Base-by-base conservation (phyloP, 1,140 invertebrate species). In the Drosophila kurseongensis region DNA sequence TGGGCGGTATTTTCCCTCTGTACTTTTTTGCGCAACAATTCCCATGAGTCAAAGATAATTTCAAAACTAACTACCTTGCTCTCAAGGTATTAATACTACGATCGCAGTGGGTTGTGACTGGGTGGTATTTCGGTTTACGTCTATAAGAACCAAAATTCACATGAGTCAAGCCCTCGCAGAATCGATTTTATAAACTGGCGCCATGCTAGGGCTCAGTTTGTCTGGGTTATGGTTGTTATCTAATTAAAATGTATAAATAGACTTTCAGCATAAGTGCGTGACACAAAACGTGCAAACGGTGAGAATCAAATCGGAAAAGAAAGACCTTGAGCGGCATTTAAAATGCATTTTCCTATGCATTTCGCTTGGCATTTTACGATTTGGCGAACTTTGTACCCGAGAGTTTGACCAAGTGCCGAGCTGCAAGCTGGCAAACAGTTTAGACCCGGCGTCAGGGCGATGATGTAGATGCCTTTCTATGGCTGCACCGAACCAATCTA, bases 251-350 rank as follows among this genome's bases (percentile, higher is more conserved):
- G 35, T 56, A 48, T 27, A 77, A 85, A 71, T 72, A 72, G 36
- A 71, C 36, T 36, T 51, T 62, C 44, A 65, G 32, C 65, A 83
- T 80, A 80, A 75, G 42, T 71, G 71, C 58, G 50, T 71, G 48
- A 52, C 66, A 65, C 51, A 58, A 78, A 62, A 44, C 61, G 41
- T 38, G 40, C 35, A 27, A 48, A 41, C 18, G 23, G 55, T 47
- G 16, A 44, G 58, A 81, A 84, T 82, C 74, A 58, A 73, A 81
- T 73, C 54, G 42, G 47, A 60, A 55, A 32, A 23, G 14, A 55
- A 68, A 52, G 66, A 86, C 83, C 83, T 86, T 86, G 83, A 59
- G 55, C 23, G 72, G 66, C 66, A 73, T 78, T 89, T 83, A 86
- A 59, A 79, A 58, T 38, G n/a, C 29, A 41, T 27, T 47, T 23